These are phyloP conservation scores for Ia io DNA, from an alignment of 2,113 vertebrate genomes.

Conservation along the genomic window DNA sequence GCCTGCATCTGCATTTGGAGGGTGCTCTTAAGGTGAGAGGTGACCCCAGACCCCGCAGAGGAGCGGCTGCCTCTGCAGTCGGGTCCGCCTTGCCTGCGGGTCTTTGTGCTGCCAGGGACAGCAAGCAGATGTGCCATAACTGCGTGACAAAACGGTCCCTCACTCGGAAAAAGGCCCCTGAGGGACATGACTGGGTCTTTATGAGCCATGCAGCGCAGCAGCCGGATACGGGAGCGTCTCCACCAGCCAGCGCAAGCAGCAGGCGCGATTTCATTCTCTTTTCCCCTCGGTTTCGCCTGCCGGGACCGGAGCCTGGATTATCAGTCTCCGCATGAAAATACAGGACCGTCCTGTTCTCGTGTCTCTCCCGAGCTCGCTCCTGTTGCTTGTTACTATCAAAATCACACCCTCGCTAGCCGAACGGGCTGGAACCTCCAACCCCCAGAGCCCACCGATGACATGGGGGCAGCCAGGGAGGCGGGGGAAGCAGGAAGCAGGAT, in stretches of 20 bases:
- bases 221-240: conserved; percentile 23
- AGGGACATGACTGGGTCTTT: conserved; percentile 76
- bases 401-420: too few relatives aligned
- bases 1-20: conserved; percentile 41
- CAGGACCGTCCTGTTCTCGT: too few relatives aligned
- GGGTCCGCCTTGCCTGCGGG: conserved; percentile 44
- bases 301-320: too few relatives aligned
- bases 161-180: conserved; percentile 73
- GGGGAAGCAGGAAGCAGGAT: accelerated
- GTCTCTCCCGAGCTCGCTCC: too few relatives aligned
- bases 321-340: too few relatives aligned
- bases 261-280: too few relatives aligned
- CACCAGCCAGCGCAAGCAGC: too few relatives aligned
- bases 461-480: accelerated
- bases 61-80: conserved; percentile 51
- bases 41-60: conserved; percentile 48
- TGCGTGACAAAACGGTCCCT: conserved; percentile 56
- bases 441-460: not conserved
- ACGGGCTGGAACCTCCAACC: not conserved
- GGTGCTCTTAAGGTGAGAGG: conserved; percentile 52
- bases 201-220: conserved; percentile 77
- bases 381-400: too few relatives aligned
- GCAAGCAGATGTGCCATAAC: conserved; percentile 80
- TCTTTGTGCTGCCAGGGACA: conserved; percentile 73
- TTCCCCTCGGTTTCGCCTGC: not conserved